phyloP scores from a whole-genome alignment of 30 jellyfish, hydroid and myxozoan genomes.

The Cassiopea xamachana region DNA sequence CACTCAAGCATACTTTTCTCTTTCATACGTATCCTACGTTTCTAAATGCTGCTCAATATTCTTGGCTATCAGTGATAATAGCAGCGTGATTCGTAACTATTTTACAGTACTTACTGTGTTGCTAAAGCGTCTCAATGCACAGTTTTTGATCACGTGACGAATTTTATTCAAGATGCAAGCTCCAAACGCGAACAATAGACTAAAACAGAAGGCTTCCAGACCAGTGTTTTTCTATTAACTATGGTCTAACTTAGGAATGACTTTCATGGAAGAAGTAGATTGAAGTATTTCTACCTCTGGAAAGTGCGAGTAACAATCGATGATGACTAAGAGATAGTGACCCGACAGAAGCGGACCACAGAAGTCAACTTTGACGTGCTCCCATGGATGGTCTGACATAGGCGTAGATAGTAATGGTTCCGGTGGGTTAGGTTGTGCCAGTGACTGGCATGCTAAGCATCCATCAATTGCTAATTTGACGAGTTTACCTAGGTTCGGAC shows the following conservation, averaged over 20 bases:
- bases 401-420: constrained; percentile 34
- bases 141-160: too few species aligned
- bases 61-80: too few species aligned
- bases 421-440: constrained; percentile 12
- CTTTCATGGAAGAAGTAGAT: constrained; percentile 39
- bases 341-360: constrained; percentile 69
- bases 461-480: constrained; percentile 6
- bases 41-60: too few species aligned
- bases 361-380: constrained; percentile 1
- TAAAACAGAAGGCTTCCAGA: too few species aligned
- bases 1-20: too few species aligned
- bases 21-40: too few species aligned
- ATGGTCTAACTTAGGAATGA: constrained; percentile 14
- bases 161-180: too few species aligned
- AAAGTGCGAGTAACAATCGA: constrained; percentile 29
- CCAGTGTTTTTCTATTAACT: too few species aligned
- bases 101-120: too few species aligned
- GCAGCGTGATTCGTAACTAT: too few species aligned
- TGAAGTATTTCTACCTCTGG: constrained; percentile 73
- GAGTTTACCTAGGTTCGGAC: constrained; percentile 27
- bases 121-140: too few species aligned
- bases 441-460: constrained; percentile 65
- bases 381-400: constrained; percentile 1
- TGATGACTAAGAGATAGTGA: constrained; percentile 54
- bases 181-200: too few species aligned